Conservation (phyloP, 2,888 invertebrate species). For the Schizotus pectinicornis region DNA sequence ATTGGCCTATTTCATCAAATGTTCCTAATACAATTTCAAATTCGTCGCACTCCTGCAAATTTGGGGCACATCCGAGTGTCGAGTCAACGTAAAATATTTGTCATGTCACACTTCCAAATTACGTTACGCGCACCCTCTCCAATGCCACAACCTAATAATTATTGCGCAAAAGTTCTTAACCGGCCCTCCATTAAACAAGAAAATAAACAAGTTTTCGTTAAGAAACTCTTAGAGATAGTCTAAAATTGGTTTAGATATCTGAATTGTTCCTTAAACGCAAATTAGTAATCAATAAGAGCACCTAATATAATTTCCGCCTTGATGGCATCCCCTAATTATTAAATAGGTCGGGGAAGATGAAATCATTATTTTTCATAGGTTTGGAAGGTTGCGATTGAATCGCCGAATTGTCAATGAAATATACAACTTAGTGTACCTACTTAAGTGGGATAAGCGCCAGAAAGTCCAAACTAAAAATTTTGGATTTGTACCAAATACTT, state of each 20-base stretch:
- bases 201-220: too few relatives aligned
- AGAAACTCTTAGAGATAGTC: too few relatives aligned
- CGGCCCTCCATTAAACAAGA: too few relatives aligned
- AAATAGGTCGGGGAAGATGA: too few relatives aligned
- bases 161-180: not conserved
- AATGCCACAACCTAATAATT: not conserved
- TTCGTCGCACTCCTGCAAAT: slow-evolving; percentile 1
- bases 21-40: not conserved
- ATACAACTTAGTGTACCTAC: too few relatives aligned
- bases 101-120: slow-evolving; percentile 12
- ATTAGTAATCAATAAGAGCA: slow-evolving; percentile 13
- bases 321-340: slow-evolving; percentile 21
- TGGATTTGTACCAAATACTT: not conserved
- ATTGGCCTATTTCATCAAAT: not conserved
- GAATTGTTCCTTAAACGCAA: not conserved
- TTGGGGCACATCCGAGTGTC: not conserved
- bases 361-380: too few relatives aligned
- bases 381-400: too few relatives aligned
- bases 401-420: too few relatives aligned
- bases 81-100: slow-evolving; percentile 1
- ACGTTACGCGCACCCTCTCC: not conserved
- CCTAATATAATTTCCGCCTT: slow-evolving; percentile 15
- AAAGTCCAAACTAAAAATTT: too few relatives aligned
- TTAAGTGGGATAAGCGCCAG: too few relatives aligned
- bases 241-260: too few relatives aligned